Conservation (phyloP, 2,797 vertebrate species). For the Tapera naevia region DNA sequence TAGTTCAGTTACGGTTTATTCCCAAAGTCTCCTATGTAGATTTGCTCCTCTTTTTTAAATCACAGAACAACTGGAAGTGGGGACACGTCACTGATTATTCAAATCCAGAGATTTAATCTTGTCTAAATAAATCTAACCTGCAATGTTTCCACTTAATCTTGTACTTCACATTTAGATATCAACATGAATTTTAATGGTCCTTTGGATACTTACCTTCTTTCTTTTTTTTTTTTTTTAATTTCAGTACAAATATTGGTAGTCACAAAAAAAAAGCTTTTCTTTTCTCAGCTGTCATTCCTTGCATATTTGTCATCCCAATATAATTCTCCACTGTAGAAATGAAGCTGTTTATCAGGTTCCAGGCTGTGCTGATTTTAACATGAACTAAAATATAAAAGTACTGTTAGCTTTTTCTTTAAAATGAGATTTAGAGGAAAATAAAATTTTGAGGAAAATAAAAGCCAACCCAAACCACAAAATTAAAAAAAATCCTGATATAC, state of each 20-base stretch:
- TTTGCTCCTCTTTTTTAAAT: not conserved
- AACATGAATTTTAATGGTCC: not conserved
- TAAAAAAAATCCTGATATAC: not conserved
- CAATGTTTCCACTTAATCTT: not conserved
- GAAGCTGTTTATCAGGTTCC: not conserved
- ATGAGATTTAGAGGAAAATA: not conserved
- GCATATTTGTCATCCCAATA: not conserved
- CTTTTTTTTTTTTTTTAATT: conserved; percentile 2
- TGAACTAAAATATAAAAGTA: not conserved
- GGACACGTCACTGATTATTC: not conserved
- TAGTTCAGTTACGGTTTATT: not conserved
- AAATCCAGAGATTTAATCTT: not conserved
- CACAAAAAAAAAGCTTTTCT: not conserved
- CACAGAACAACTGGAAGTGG: not conserved
- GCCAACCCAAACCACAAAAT: not conserved
- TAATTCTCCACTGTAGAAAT: not conserved
- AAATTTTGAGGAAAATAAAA: not conserved
- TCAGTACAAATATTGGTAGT: not conserved
- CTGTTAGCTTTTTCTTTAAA: not conserved
- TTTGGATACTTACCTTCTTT: not conserved
- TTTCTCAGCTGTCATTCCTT: not conserved
- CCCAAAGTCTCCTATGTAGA: not conserved
- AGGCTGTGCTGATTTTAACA: not conserved
- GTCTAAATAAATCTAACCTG: not conserved
- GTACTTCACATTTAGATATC: not conserved